phyloP scores from a whole-genome alignment of 2,888 invertebrate species.

The Melikaiella ostensackeni region DNA sequence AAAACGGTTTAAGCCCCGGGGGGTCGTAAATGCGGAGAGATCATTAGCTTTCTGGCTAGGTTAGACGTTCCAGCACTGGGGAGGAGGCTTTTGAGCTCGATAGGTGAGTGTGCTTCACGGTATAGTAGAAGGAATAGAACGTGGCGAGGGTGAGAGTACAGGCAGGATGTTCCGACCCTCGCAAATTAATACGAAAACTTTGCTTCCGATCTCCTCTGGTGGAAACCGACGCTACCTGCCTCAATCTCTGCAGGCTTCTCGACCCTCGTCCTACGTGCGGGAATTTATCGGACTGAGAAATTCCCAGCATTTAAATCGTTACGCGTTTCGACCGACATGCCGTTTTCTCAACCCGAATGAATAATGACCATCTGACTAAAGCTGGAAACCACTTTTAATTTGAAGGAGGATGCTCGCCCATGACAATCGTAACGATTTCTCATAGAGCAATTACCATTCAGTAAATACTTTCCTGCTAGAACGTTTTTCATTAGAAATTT shows the following conservation, averaged over 20 bases:
- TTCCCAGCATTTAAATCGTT: constrained; percentile 51
- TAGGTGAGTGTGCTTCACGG: constrained; percentile 29
- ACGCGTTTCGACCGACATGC: constrained; percentile 47
- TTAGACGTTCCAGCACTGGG: constrained; percentile 46
- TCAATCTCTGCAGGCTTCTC: constrained; percentile 53
- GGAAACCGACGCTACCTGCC: constrained; percentile 44
- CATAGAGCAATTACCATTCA: background rate
- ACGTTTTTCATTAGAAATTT: too few relatives aligned
- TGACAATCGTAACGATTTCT: background rate
- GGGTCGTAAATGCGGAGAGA: constrained; percentile 55
- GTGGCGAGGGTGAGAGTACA: constrained; percentile 14
- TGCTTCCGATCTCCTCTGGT: constrained; percentile 49
- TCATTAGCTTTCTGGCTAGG: constrained; percentile 56
- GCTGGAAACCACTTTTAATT: constrained; percentile 27
- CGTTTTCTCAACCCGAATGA: constrained; percentile 38
- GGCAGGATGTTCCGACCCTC: constrained; percentile 47
- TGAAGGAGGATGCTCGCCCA: background rate
- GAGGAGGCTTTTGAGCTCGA: constrained; percentile 45
- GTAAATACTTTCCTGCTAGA: background rate
- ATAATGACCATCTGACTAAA: background rate
- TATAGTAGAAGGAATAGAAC: background rate
- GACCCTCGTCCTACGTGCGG: constrained; percentile 38
- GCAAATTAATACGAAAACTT: constrained; percentile 58
- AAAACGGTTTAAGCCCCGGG: constrained; percentile 51
- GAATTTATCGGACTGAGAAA: constrained; percentile 52